Evolutionary conservation across 1,140 invertebrate species (phyloP).

Genomic region (Fopius arisanus): DNA sequence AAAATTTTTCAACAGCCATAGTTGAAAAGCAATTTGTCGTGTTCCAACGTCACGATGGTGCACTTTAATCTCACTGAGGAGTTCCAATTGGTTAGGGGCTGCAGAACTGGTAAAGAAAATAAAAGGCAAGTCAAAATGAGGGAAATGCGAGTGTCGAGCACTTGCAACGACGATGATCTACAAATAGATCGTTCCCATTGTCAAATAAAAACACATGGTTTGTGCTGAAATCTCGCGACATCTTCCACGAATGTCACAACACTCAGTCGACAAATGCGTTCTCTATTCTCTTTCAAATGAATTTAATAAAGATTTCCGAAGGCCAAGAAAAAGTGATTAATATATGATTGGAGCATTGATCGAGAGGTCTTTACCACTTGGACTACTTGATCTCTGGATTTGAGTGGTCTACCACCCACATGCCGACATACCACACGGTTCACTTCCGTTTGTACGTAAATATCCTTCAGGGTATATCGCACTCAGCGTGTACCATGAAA

Average conservation of each 20-base stretch:
- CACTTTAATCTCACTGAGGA: not conserved
- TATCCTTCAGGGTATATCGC: constrained; percentile 19
- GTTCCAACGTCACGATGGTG: not conserved
- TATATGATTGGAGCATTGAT: constrained; percentile 39
- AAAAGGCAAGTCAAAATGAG: not conserved
- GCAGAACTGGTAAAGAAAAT: not conserved
- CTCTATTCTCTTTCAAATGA: not conserved
- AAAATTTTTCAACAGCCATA: not conserved
- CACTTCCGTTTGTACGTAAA: constrained; percentile 1
- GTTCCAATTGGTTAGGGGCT: not conserved
- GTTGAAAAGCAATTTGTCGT: constrained; percentile 6
- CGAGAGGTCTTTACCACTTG: constrained; percentile 41
- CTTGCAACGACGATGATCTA: constrained; percentile 4
- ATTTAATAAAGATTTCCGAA: not conserved
- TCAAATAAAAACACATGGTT: not conserved
- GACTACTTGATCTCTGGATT: constrained; percentile 27
- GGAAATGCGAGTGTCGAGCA: not conserved
- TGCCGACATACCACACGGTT: constrained; percentile 30
- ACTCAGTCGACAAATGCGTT: not conserved
- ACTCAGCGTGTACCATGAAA: not conserved
- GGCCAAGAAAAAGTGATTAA: constrained; percentile 40
- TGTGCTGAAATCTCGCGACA: not conserved
- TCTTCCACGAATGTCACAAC: not conserved
- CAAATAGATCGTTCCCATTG: not conserved
- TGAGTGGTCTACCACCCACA: constrained; percentile 8